A percentile compares a stretch with the other conserved stretches of the same genome.
Conservation (phyloP, 2,113 vertebrate genomes). For the Hemiprocne comata region DNA sequence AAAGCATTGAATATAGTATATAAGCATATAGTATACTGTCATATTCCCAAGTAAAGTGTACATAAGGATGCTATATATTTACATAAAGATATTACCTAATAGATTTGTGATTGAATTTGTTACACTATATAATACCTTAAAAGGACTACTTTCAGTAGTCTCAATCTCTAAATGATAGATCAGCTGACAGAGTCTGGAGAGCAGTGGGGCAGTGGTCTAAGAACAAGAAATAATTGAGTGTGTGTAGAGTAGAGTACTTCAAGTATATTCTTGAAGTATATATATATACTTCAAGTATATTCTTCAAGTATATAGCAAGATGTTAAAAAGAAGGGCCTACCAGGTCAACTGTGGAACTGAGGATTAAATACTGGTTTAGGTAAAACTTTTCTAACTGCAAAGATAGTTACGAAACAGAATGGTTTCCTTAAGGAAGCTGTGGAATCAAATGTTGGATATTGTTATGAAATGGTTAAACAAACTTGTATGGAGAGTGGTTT, state of each 20-base stretch:
- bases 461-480: background rate
- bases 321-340: background rate
- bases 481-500: background rate
- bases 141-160: background rate
- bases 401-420: background rate
- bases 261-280: background rate
- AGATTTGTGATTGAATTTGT: background rate
- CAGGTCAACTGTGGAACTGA: background rate
- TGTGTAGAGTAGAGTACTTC: background rate
- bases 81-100: background rate
- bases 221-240: background rate
- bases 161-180: background rate
- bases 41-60: background rate
- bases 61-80: background rate
- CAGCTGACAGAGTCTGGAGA: background rate
- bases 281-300: background rate
- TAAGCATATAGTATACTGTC: background rate
- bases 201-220: background rate
- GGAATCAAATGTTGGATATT: background rate
- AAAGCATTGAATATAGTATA: background rate
- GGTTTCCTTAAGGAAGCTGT: background rate
- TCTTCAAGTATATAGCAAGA: background rate
- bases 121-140: background rate
- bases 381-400: background rate
- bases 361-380: background rate